A percentile compares a stretch with the other conserved stretches of the same genome.
phyloP scores from a whole-genome alignment of 1,140 invertebrate genomes.

The Nephila pilipes region DNA sequence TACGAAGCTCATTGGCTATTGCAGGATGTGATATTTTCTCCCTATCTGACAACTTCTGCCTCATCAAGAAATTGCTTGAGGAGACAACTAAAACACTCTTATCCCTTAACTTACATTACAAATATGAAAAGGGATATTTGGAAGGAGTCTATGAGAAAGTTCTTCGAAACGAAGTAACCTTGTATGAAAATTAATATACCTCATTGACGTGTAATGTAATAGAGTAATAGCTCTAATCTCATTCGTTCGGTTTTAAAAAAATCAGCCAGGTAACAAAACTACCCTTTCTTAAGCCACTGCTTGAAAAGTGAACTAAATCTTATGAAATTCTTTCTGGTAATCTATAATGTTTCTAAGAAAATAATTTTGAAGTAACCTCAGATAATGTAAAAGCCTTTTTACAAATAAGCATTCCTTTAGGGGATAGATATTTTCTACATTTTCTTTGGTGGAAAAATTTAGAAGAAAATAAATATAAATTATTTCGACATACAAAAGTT shows the following conservation, averaged over 20 bases:
- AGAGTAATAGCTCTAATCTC: not conserved
- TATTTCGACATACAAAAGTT: constrained; percentile 37
- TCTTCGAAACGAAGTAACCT: too few species aligned
- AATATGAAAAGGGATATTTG: too few species aligned
- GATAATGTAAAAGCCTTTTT: not conserved
- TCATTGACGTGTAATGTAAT: not conserved
- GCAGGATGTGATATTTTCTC: too few species aligned
- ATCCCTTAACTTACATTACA: too few species aligned
- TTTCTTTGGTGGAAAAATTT: not conserved
- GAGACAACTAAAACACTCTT: too few species aligned
- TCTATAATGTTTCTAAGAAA: not conserved
- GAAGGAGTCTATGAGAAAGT: too few species aligned
- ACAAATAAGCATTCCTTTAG: not conserved
- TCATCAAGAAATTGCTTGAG: too few species aligned
- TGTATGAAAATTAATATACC: too few species aligned
- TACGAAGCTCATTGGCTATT: too few species aligned
- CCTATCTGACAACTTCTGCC: too few species aligned
- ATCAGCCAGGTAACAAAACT: not conserved
- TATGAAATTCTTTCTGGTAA: not conserved
- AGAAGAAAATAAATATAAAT: not conserved
- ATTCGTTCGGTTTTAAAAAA: constrained; percentile 6
- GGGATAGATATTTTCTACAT: not conserved
- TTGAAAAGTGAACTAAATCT: not conserved
- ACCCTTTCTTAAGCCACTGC: not conserved
- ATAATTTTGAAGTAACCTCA: not conserved